phyloP scores from a whole-genome alignment of 1,140 invertebrate species.

The Lepidurus arcticus region DNA sequence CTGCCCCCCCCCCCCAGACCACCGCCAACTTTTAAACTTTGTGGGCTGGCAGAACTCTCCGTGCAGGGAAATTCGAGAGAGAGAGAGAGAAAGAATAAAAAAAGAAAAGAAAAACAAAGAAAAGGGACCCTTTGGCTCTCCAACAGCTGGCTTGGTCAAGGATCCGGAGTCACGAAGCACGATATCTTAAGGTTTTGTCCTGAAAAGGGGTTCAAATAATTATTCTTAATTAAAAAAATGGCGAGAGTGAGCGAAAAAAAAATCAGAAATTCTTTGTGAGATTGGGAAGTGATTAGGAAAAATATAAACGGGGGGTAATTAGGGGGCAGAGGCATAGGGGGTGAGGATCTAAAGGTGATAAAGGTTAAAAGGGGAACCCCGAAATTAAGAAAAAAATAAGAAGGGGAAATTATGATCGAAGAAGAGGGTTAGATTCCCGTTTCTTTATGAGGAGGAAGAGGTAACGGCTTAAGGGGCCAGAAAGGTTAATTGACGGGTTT shows the following conservation, averaged over 20 bases:
- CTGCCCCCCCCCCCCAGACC: not conserved
- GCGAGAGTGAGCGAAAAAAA: too few species aligned
- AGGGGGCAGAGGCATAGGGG: not conserved
- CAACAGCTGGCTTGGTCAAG: too few species aligned
- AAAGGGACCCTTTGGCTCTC: not conserved
- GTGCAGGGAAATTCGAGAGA: conserved; percentile 22
- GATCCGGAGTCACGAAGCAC: too few species aligned
- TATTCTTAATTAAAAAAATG: conserved; percentile 13
- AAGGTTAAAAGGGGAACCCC: not conserved
- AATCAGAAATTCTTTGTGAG: too few species aligned
- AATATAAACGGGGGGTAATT: not conserved
- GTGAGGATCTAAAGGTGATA: not conserved
- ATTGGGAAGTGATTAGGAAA: not conserved
- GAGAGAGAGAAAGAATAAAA: not conserved
- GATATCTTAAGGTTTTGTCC: too few species aligned
- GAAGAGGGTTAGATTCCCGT: too few species aligned
- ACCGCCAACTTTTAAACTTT: not conserved
- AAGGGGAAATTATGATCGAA: too few species aligned
- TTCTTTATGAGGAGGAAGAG: too few species aligned
- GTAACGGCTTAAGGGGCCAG: too few species aligned
- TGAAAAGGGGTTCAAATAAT: not conserved
- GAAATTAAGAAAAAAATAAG: too few species aligned
- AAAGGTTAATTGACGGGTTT: too few species aligned
- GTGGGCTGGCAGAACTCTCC: not conserved
- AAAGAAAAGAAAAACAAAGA: conserved; percentile 17